Conservation (phyloP, 2,888 invertebrate genomes). For the Epicampocera succincta region DNA sequence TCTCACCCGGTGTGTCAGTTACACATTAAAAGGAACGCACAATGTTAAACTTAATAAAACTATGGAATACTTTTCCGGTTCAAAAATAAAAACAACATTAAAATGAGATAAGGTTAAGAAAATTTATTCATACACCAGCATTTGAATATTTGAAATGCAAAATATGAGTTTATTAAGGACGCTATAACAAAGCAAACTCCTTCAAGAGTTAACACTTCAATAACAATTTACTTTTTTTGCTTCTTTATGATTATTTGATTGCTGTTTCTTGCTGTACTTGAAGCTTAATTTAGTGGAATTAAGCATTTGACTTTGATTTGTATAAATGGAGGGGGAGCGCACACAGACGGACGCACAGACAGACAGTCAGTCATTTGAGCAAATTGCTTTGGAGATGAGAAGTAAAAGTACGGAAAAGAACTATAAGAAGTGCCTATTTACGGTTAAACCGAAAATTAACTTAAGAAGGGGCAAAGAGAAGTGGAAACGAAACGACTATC, state of each 20-base stretch:
- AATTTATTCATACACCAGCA: conserved; percentile 10
- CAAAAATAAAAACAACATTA: neutral
- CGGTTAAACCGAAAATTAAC: too few relatives aligned
- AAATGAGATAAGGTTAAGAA: conserved; percentile 13
- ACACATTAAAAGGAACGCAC: neutral
- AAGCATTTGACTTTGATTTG: conserved; percentile 48
- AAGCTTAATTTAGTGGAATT: conserved; percentile 63
- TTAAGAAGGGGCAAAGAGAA: too few relatives aligned
- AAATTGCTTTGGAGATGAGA: too few relatives aligned
- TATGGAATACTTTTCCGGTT: conserved; percentile 31
- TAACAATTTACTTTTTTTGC: conserved; percentile 35
- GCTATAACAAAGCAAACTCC: conserved; percentile 32
- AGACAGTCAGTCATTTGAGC: neutral
- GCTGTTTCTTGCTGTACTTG: conserved; percentile 40
- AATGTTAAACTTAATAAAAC: conserved; percentile 54
- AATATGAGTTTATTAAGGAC: conserved; percentile 29
- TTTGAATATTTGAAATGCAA: conserved; percentile 36
- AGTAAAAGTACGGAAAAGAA: too few relatives aligned
- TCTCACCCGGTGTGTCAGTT: neutral
- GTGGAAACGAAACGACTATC: too few relatives aligned
- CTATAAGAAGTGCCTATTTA: too few relatives aligned
- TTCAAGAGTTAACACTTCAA: conserved; percentile 57
- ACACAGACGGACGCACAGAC: neutral
- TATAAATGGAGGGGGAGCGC: neutral
- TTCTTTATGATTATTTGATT: conserved; percentile 39